phyloP scores from a whole-genome alignment of 2,888 invertebrate species.

The Sinelater perroti region DNA sequence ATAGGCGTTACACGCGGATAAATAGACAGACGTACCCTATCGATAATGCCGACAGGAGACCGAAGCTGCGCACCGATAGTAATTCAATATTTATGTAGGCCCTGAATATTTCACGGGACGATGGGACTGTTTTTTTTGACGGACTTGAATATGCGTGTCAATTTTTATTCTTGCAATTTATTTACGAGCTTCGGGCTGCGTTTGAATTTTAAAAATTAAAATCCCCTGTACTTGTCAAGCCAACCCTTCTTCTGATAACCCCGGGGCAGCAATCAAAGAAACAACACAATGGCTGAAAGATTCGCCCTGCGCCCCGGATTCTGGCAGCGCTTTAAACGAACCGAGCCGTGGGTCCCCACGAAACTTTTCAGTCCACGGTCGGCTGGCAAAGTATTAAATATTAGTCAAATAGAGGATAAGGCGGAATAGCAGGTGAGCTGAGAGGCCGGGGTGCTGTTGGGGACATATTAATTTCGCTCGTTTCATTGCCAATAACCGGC shows the following conservation, averaged over 20 bases:
- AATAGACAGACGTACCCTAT: constrained; percentile 29
- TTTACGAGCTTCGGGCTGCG: constrained; percentile 37
- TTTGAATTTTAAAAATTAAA: constrained; percentile 40
- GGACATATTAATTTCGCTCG: constrained; percentile 40
- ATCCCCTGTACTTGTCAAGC: constrained; percentile 37
- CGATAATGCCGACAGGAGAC: constrained; percentile 32
- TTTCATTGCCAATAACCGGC: constrained; percentile 51
- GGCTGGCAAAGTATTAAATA: background rate
- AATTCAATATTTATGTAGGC: constrained; percentile 44
- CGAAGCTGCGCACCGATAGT: constrained; percentile 35
- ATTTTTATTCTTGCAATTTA: constrained; percentile 40
- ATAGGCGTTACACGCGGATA: constrained; percentile 14
- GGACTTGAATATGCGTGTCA: constrained; percentile 42
- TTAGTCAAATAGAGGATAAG: constrained; percentile 23
- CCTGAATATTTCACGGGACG: constrained; percentile 42
- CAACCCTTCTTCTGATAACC: constrained; percentile 39
- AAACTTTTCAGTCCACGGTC: background rate
- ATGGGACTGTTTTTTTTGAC: constrained; percentile 40
- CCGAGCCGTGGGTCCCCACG: no score
- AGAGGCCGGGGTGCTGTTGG: constrained; percentile 22
- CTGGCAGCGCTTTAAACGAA: constrained; percentile 19
- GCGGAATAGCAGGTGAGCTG: constrained; percentile 25
- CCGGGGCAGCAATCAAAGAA: constrained; percentile 35
- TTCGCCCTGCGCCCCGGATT: constrained; percentile 24
- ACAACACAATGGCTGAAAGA: constrained; percentile 33